phyloP scores from a whole-genome alignment of 2,888 invertebrate genomes.

The Drosophila pseudotalamancana region DNA sequence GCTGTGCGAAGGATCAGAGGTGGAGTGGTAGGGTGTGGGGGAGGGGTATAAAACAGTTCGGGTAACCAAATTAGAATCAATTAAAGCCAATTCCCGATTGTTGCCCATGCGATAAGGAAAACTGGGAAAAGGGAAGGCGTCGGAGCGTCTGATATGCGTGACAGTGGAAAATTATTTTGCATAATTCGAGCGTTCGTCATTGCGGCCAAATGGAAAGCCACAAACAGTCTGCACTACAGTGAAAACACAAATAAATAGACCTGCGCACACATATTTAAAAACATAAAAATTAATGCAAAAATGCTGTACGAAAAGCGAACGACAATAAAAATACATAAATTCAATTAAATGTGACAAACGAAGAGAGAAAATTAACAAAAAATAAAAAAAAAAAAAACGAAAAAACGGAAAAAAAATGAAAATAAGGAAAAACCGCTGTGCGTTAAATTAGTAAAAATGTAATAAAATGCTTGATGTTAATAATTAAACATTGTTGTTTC shows the following conservation, averaged over 20 bases:
- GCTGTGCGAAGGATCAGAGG: not conserved
- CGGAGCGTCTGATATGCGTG: conserved; percentile 62
- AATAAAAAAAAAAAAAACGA: conserved; percentile 2
- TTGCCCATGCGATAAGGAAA: conserved; percentile 51
- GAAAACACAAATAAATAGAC: conserved; percentile 28
- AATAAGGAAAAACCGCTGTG: conserved; percentile 28
- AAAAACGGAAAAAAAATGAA: conserved; percentile 21
- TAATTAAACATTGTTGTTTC: conserved; percentile 62
- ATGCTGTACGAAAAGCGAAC: conserved; percentile 60
- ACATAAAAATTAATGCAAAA: conserved; percentile 80
- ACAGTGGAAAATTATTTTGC: conserved; percentile 78
- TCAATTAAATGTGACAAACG: conserved; percentile 80
- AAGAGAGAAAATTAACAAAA: conserved; percentile 30
- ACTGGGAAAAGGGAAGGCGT: conserved; percentile 19
- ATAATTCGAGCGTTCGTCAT: conserved; percentile 76
- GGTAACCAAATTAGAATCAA: conserved; percentile 77
- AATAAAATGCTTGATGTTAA: conserved; percentile 73
- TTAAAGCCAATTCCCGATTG: conserved; percentile 73
- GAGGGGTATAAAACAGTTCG: not conserved
- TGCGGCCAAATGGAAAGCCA: conserved; percentile 52
- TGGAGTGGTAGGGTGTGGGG: no score
- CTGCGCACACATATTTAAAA: conserved; percentile 47
- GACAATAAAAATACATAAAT: conserved; percentile 79
- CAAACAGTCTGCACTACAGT: conserved; percentile 56
- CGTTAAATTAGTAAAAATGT: conserved; percentile 75